Evolutionary conservation across 2,888 invertebrate genomes (phyloP), one percentile per base, ranked within the genome.

Genomic region (Amblyjoppa proteus): DNA sequence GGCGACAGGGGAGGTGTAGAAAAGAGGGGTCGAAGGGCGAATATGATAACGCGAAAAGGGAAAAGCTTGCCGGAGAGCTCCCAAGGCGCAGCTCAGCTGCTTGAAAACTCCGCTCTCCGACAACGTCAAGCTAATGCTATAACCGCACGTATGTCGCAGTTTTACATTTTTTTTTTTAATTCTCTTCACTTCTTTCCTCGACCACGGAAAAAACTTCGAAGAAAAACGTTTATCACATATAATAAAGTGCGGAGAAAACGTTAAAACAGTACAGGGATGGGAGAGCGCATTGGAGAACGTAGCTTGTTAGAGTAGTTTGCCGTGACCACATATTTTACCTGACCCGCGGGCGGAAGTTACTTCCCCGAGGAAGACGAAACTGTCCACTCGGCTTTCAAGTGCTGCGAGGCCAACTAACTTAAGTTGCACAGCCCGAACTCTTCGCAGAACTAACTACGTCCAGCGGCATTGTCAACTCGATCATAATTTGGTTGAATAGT

Each of bases 121-220:
- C n/a, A 13, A 11, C 16, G 31, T 6, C 61, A 31, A 61, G 61
- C 61, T 61, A 61, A 61, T 61, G 61, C 61, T 34, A 61, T 34
- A 58, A 58, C 11, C 41, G 11, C 45, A 11, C 56, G 49, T 58
- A 41, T 45, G 56, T 58, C 51, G 11, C 11, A 2, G 34, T 61
- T 61, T 4, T 61, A 13, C 51, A n/a, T 1, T 61, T 34, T 31
- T 31, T 11, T 51, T 64, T 28, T 31, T 20, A 20, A 20, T 64
- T 66, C 51, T 38, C 38, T 68, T 7, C n/a, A 20, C 74, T 20
- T 68, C 49, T 53, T 74, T 28, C 71, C 3, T 28, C 31, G 51
- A 28, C 38, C 28, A 25, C 71, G 25, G 9, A 90, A 94, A 95
- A 75, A 95, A 96, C 92, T 95, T 96, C 90, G 96, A 96, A 96